Evolutionary conservation across 1,140 invertebrate genomes (phyloP).

Genomic region (Nasonia giraulti): DNA sequence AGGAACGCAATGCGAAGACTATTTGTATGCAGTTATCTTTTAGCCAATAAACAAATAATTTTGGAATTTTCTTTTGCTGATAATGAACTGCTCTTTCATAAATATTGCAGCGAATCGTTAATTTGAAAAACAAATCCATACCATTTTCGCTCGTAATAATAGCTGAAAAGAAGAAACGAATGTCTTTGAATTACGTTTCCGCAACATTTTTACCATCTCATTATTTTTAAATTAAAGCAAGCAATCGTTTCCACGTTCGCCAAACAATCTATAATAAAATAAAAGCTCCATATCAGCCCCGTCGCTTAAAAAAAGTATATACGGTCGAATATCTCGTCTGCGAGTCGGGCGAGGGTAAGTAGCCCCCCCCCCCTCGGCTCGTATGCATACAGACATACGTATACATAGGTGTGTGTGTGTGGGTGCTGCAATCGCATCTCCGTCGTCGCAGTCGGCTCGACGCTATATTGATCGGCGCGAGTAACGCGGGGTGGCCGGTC

Average conservation of each 20-base stretch:
- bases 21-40: too few relatives aligned
- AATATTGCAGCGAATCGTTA: too few relatives aligned
- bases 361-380: background rate
- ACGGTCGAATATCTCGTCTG: background rate
- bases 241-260: background rate
- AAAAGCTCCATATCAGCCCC: background rate
- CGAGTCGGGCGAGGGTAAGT: background rate
- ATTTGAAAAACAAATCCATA: too few relatives aligned
- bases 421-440: conserved; percentile 38
- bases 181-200: too few relatives aligned
- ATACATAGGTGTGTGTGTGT: background rate
- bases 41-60: too few relatives aligned
- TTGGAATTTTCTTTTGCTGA: too few relatives aligned
- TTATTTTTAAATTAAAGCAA: background rate
- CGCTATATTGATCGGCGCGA: conserved; percentile 48
- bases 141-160: too few relatives aligned
- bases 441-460: conserved; percentile 25
- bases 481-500: conserved; percentile 14
- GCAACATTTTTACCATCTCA: too few relatives aligned
- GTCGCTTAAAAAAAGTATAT: background rate
- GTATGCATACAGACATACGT: background rate
- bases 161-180: too few relatives aligned
- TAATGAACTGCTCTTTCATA: too few relatives aligned
- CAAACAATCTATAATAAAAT: background rate
- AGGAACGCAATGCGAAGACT: too few relatives aligned